Conservation (phyloP, 2,113 vertebrate genomes). For the Laticauda colubrina region DNA sequence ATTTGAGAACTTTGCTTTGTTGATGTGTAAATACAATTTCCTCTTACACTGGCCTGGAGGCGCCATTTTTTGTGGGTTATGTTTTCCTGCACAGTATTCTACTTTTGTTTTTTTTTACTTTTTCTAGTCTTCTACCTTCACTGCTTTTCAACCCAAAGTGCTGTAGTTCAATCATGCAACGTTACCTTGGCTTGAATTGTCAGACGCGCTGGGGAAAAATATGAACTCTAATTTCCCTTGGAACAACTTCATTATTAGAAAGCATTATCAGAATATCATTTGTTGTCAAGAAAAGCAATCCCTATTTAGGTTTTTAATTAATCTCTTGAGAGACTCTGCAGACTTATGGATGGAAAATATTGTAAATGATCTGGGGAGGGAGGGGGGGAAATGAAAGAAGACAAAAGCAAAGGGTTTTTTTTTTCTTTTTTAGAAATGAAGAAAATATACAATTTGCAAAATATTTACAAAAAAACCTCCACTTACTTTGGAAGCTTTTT, state of each 20-base stretch:
- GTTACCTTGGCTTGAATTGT: constrained; percentile 22
- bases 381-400: constrained; percentile 44
- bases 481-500: background rate
- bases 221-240: constrained; percentile 34
- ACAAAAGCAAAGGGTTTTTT: constrained; percentile 30
- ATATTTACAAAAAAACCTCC: background rate
- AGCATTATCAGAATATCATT: constrained; percentile 62
- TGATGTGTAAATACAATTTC: background rate
- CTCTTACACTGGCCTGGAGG: background rate
- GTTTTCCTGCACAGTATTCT: background rate
- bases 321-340: constrained; percentile 68
- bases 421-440: constrained; percentile 24
- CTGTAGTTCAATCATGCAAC: background rate
- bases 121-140: no score
- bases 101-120: background rate
- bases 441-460: constrained; percentile 12
- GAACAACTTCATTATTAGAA: constrained; percentile 63
- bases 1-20: background rate
- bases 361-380: constrained; percentile 52
- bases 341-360: constrained; percentile 66
- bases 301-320: constrained; percentile 70
- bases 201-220: constrained; percentile 37
- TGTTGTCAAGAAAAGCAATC: constrained; percentile 64
- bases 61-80: background rate
- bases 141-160: background rate